A percentile compares a stretch with the other conserved stretches of the same genome.
phyloP scores from a whole-genome alignment of 64 coral and sea anemone species.

The Actinia tenebrosa region DNA sequence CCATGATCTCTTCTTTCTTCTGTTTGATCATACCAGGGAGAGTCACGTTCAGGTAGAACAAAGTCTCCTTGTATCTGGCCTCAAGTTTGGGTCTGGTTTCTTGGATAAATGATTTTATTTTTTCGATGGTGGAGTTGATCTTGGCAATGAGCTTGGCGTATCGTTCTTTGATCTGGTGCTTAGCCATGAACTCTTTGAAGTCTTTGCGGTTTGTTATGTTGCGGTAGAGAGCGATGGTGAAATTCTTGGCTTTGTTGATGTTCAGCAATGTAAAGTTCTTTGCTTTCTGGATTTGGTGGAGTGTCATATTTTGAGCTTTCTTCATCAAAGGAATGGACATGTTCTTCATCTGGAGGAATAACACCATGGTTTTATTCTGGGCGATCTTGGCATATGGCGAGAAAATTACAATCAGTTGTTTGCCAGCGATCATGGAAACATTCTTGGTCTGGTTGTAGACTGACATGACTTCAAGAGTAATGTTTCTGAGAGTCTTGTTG shows the following conservation, averaged over 20 bases:
- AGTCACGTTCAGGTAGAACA: conserved; percentile 60
- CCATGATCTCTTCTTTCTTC: conserved; percentile 42
- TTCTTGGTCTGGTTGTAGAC: conserved; percentile 62
- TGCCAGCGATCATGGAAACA: conserved; percentile 57
- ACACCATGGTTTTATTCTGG: conserved; percentile 44
- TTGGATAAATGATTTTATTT: conserved; percentile 25
- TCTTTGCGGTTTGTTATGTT: conserved; percentile 46
- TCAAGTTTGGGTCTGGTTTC: conserved; percentile 53
- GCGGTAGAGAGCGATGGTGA: conserved; percentile 24
- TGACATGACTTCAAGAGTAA: conserved; percentile 48
- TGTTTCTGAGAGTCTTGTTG: conserved; percentile 67
- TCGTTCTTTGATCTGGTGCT: conserved; percentile 42
- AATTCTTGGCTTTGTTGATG: conserved; percentile 38
- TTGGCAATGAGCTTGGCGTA: conserved; percentile 24
- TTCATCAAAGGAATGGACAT: background rate
- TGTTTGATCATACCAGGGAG: conserved; percentile 59
- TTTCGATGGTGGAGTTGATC: conserved; percentile 32
- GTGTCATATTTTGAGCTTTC: conserved; percentile 32
- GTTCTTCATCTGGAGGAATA: conserved; percentile 35
- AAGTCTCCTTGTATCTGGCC: conserved; percentile 45
- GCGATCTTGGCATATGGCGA: conserved; percentile 39
- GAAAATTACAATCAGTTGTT: conserved; percentile 51
- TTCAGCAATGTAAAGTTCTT: conserved; percentile 44
- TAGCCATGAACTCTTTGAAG: conserved; percentile 53
- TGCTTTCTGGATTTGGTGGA: conserved; percentile 51